These are phyloP conservation scores for Origma solitaria DNA, from an alignment of 2,113 vertebrate species.

Conservation along the genomic window DNA sequence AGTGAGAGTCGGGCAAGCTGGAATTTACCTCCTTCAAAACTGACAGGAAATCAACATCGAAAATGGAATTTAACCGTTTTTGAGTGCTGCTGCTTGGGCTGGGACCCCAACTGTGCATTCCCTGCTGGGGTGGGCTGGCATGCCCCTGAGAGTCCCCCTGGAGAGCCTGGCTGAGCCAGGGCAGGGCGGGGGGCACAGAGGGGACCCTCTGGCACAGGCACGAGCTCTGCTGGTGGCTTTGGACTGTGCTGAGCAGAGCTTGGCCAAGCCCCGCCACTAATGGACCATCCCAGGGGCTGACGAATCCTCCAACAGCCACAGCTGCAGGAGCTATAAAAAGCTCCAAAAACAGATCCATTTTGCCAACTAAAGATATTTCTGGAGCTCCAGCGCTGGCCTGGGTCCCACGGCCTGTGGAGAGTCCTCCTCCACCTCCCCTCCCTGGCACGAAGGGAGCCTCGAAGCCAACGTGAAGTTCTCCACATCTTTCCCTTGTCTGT, in stretches of 20 bases:
- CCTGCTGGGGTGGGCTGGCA: neutral
- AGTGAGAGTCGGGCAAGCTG: neutral
- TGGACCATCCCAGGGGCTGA: neutral
- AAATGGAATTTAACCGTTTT: neutral
- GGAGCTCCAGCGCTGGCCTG: neutral
- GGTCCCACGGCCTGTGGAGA: neutral
- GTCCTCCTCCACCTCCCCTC: neutral
- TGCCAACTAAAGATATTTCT: neutral
- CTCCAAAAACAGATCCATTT: fast-evolving
- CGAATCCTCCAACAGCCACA: neutral
- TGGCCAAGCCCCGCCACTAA: fast-evolving
- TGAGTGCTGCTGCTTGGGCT: fast-evolving
- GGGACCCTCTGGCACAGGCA: neutral
- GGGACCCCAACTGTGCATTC: fast-evolving
- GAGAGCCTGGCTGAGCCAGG: neutral
- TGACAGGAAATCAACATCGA: neutral
- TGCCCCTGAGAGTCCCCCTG: neutral
- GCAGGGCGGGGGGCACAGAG: too few species aligned
- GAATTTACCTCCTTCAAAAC: neutral
- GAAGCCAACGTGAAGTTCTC: neutral
- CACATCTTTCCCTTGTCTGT: neutral
- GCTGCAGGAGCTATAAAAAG: neutral
- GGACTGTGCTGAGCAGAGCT: neutral
- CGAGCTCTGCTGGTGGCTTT: neutral
- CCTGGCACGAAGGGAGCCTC: neutral